Evolutionary conservation across 2,888 invertebrate species (phyloP).

Genomic region (Aspidiotus rigidus): DNA sequence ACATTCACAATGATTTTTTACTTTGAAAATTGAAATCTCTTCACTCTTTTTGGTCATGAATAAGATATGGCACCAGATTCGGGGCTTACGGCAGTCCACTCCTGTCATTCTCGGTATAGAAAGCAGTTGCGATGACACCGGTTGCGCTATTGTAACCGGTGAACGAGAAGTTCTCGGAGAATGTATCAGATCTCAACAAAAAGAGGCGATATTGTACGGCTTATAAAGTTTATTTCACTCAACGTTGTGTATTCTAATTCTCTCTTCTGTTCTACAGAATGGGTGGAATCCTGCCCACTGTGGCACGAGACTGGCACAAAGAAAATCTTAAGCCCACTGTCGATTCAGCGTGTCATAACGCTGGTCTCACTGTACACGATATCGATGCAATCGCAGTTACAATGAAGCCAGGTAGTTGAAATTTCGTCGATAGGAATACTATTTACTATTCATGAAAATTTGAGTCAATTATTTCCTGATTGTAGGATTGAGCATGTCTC

Average conservation of each 20-base stretch:
- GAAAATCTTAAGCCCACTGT: slow-evolving; percentile 67
- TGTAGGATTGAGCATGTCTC: slow-evolving; percentile 63
- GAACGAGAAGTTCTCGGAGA: slow-evolving; percentile 67
- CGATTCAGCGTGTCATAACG: slow-evolving; percentile 51
- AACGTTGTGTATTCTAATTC: neutral
- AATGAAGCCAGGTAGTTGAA: slow-evolving; percentile 60
- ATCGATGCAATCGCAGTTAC: slow-evolving; percentile 84
- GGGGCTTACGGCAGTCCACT: no score
- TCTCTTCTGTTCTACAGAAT: slow-evolving; percentile 46
- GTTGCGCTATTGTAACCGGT: slow-evolving; percentile 72
- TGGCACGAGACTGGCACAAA: slow-evolving; percentile 73
- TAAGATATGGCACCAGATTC: no score
- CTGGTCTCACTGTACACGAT: slow-evolving; percentile 50
- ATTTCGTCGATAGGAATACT: no score
- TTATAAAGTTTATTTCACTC: neutral
- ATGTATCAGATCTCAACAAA: slow-evolving; percentile 68
- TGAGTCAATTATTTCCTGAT: slow-evolving; percentile 23
- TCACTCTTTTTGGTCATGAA: no score
- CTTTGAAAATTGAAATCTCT: neutral
- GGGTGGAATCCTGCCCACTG: slow-evolving; percentile 82
- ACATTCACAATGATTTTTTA: neutral
- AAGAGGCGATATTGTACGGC: slow-evolving; percentile 25
- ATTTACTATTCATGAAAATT: no score
- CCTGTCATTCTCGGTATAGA: slow-evolving; percentile 73
- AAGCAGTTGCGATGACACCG: slow-evolving; percentile 96